phyloP scores from a whole-genome alignment of 2,113 vertebrate species.

The Dromiciops gliroides region DNA sequence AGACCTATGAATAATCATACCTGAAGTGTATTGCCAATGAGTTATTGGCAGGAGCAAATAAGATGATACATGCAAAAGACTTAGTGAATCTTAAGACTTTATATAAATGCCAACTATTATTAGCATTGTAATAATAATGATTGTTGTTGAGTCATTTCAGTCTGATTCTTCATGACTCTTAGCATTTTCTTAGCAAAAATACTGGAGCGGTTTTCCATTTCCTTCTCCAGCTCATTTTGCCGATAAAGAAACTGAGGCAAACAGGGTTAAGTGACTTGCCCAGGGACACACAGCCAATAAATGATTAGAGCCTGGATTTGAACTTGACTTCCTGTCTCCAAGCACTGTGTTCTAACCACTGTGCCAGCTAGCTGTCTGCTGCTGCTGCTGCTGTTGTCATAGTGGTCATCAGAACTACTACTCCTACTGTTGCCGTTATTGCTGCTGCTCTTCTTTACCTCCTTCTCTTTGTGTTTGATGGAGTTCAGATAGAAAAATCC shows the following conservation, averaged over 20 bases:
- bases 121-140: neutral
- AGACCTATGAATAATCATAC: too few species aligned
- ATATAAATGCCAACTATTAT: neutral
- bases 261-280: neutral
- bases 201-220: neutral
- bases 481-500: neutral
- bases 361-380: neutral
- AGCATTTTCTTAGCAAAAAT: neutral
- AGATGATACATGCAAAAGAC: neutral
- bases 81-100: neutral
- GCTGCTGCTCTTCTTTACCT: neutral
- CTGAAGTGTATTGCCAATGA: neutral
- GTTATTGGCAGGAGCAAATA: neutral
- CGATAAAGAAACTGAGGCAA: neutral
- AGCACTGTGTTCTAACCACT: neutral
- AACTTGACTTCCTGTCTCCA: neutral
- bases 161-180: neutral
- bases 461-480: neutral
- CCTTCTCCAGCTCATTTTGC: neutral
- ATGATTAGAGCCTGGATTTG: neutral
- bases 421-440: neutral
- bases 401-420: neutral
- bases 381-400: neutral
- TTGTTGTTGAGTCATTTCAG: neutral
- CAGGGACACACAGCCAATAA: neutral